phyloP scores from a whole-genome alignment of 2,797 vertebrate species.

The Hippoglossus hippoglossus region DNA sequence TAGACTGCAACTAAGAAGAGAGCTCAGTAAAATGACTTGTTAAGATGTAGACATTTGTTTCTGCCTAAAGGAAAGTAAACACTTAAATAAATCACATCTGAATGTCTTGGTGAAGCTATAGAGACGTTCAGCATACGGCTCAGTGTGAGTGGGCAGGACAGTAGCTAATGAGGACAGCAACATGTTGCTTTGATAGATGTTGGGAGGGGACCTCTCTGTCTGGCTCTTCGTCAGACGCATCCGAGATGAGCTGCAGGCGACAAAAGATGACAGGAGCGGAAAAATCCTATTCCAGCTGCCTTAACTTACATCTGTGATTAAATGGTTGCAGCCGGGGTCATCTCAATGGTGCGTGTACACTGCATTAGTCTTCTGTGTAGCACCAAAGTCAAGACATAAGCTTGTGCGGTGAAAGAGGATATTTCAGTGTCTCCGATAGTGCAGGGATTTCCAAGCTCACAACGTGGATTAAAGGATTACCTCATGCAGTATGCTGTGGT shows the following conservation, averaged over 20 bases:
- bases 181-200: slow-evolving; percentile 23
- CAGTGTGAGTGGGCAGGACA: slow-evolving; percentile 16
- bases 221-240: slow-evolving; percentile 32
- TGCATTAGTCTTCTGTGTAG: slow-evolving; percentile 6
- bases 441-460: slow-evolving; percentile 26
- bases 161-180: slow-evolving; percentile 26
- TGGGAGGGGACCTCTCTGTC: not conserved
- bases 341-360: slow-evolving; percentile 1
- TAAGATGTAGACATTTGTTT: too few relatives aligned
- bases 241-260: not conserved
- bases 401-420: slow-evolving; percentile 19
- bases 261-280: slow-evolving; percentile 18
- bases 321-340: not conserved
- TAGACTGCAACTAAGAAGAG: too few relatives aligned
- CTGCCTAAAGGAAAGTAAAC: not conserved
- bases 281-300: slow-evolving; percentile 29
- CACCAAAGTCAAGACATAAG: slow-evolving; percentile 20
- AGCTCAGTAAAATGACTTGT: too few relatives aligned
- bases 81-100: not conserved
- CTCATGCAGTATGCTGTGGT: not conserved
- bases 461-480: slow-evolving; percentile 46
- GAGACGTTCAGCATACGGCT: slow-evolving; percentile 8
- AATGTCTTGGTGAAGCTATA: not conserved
- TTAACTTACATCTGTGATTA: slow-evolving; percentile 4
- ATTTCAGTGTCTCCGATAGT: slow-evolving; percentile 15